These are phyloP conservation scores for Hyposoter didymator DNA, from an alignment of 2,888 invertebrate genomes.

Conservation along the genomic window DNA sequence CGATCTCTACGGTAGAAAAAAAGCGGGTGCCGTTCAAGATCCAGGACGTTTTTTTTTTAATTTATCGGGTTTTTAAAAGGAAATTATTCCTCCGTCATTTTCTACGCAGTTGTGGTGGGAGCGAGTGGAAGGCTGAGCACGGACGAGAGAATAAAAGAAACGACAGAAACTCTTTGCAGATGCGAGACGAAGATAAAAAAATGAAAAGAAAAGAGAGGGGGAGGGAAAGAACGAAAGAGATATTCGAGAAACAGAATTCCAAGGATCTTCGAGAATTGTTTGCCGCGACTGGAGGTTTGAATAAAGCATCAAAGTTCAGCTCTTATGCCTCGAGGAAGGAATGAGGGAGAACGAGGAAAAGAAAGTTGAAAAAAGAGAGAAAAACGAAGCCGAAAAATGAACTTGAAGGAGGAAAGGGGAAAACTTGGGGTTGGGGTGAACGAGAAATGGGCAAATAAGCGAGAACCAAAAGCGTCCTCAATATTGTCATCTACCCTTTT, in stretches of 20 bases:
- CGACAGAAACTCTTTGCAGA: constrained; percentile 52
- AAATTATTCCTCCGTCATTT: constrained; percentile 36
- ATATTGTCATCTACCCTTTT: constrained; percentile 12
- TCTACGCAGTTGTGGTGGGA: constrained; percentile 5
- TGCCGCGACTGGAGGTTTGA: constrained; percentile 61
- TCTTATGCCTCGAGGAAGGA: constrained; percentile 51
- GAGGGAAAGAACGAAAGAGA: not conserved
- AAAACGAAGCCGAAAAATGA: constrained; percentile 28
- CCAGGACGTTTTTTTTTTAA: constrained; percentile 2
- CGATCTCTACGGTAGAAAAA: no score
- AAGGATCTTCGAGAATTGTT: constrained; percentile 65
- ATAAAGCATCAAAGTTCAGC: constrained; percentile 66
- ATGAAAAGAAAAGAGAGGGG: not conserved
- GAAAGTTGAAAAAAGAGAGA: constrained; percentile 62
- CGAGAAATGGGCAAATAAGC: constrained; percentile 55
- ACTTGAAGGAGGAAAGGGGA: constrained; percentile 46
- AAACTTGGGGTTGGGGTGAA: constrained; percentile 35
- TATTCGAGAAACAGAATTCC: constrained; percentile 58
- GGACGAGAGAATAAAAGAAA: constrained; percentile 38
- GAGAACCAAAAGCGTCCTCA: constrained; percentile 35
- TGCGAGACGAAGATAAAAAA: constrained; percentile 30
- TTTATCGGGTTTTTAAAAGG: not conserved
- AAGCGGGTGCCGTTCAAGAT: not conserved
- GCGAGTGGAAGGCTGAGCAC: not conserved
- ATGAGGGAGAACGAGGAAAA: constrained; percentile 6